A percentile compares a stretch with the other conserved stretches of the same genome.
These are phyloP conservation scores for Perizoma flavofasciatum DNA, from an alignment of 2,888 invertebrate species.

Conservation along the genomic window DNA sequence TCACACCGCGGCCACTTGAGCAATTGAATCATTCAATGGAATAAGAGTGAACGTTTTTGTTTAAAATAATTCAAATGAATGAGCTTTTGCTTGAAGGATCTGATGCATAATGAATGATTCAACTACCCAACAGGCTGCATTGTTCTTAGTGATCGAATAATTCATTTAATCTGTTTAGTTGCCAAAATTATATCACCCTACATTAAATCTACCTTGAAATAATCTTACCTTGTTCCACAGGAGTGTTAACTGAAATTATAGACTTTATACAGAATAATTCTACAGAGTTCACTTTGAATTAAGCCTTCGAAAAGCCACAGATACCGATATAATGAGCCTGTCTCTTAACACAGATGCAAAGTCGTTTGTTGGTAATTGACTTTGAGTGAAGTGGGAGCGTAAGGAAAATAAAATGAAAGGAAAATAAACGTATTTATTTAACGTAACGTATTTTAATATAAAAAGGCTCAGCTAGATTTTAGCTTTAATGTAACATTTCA, in stretches of 20 bases:
- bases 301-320: constrained; percentile 47
- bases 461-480: background rate
- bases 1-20: no score
- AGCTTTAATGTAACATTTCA: no score
- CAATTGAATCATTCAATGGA: no score
- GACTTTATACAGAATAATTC: constrained; percentile 33
- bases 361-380: constrained; percentile 28
- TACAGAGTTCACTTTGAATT: constrained; percentile 47
- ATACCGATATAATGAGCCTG: constrained; percentile 39
- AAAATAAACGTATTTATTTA: background rate
- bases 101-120: no score
- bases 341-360: constrained; percentile 32
- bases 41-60: no score
- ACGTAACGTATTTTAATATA: background rate
- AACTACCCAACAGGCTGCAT: no score
- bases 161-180: no score
- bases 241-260: constrained; percentile 51
- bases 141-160: no score
- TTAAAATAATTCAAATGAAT: no score
- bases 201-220: no score
- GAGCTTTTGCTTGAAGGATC: no score
- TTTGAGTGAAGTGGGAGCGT: constrained; percentile 26
- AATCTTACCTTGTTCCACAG: constrained; percentile 13
- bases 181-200: no score
- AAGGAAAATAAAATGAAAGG: constrained; percentile 10